These are phyloP conservation scores for Melangyna quadrimaculata DNA, from an alignment of 2,888 invertebrate genomes.

Conservation along the genomic window DNA sequence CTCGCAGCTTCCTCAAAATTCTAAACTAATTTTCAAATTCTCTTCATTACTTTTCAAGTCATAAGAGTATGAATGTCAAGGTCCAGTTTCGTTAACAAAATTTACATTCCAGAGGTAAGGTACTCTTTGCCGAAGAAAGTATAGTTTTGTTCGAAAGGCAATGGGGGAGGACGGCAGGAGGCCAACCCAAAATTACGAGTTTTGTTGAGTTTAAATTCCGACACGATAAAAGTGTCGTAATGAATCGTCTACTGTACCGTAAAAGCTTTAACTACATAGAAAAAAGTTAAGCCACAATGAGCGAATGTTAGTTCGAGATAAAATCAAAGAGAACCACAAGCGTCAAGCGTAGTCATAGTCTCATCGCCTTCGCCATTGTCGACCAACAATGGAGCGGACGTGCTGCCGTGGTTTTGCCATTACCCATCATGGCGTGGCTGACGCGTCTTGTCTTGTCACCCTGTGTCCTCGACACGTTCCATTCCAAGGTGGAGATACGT, in stretches of 20 bases:
- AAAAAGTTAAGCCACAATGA: constrained; percentile 10
- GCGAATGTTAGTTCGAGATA: constrained; percentile 36
- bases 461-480: constrained; percentile 45
- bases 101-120: not conserved
- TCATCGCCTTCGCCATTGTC: not conserved
- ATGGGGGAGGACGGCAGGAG: not conserved
- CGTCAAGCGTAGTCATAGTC: not conserved
- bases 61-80: constrained; percentile 9
- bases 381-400: not conserved
- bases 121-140: not conserved
- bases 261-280: not conserved
- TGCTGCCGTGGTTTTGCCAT: constrained; percentile 22
- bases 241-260: constrained; percentile 34
- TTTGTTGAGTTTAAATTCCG: constrained; percentile 7
- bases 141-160: too few species aligned
- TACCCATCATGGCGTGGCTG: constrained; percentile 4
- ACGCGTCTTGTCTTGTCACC: not conserved
- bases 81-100: constrained; percentile 6
- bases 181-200: not conserved
- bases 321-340: constrained; percentile 36
- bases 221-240: constrained; percentile 32
- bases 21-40: not conserved
- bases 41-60: not conserved
- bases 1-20: not conserved
- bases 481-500: constrained; percentile 14